A percentile compares a stretch with the other conserved stretches of the same genome.
phyloP scores from a whole-genome alignment of 2,888 invertebrate species.

The Amiota mariae region DNA sequence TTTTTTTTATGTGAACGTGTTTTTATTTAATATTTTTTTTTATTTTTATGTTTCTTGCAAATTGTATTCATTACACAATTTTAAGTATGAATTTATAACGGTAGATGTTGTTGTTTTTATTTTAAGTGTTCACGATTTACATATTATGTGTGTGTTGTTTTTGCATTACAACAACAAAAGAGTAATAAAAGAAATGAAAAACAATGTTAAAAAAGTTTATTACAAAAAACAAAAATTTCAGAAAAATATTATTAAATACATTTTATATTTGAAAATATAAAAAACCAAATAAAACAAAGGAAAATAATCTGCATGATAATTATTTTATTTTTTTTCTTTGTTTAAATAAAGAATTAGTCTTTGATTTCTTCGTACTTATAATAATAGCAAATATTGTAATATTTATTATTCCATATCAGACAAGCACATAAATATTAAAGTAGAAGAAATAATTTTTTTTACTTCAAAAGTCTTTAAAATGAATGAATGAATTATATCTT shows the following conservation, averaged over 20 bases:
- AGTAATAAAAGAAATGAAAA: background rate
- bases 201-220: slow-evolving; percentile 2
- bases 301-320: slow-evolving; percentile 10
- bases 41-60: background rate
- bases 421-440: background rate
- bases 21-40: slow-evolving; percentile 4
- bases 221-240: background rate
- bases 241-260: background rate
- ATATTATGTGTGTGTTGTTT: background rate
- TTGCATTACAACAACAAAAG: slow-evolving; percentile 5
- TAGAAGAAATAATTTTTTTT: too few species aligned
- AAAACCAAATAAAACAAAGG: slow-evolving; percentile 9
- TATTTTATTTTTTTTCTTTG: slow-evolving; percentile 31
- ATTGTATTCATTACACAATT: slow-evolving; percentile 14
- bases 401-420: background rate
- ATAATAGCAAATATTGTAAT: too few species aligned
- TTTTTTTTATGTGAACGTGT: background rate
- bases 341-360: slow-evolving; percentile 7
- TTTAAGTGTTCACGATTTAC: background rate
- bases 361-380: background rate
- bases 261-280: too few species aligned
- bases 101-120: background rate
- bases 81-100: slow-evolving; percentile 5
- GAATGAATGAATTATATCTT: too few species aligned
- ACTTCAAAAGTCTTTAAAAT: too few species aligned